Conservation (phyloP, 2,113 vertebrate species). For the Colistium nudipinnis region DNA sequence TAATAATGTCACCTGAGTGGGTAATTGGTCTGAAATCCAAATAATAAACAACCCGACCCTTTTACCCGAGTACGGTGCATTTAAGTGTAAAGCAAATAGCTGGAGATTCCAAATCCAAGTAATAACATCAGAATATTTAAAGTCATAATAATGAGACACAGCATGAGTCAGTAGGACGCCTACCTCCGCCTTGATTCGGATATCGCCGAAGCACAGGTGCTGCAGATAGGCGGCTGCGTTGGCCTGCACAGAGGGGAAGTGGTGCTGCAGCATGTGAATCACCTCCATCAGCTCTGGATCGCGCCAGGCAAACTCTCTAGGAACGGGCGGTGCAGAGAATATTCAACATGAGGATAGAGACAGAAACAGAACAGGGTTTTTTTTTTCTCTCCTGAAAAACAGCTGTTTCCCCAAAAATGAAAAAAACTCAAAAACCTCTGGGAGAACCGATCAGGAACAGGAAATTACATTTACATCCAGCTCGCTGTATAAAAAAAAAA, state of each 20-base stretch:
- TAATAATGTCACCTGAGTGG: background rate
- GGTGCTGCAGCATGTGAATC: slow-evolving; percentile 98
- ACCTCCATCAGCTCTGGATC: slow-evolving; percentile 95
- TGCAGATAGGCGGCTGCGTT: slow-evolving; percentile 97
- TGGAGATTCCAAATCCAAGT: background rate
- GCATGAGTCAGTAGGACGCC: background rate
- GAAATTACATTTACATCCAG: slow-evolving; percentile 46
- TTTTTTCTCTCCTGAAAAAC: no score
- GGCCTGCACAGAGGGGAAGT: slow-evolving; percentile 96
- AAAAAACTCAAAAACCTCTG: slow-evolving; percentile 11
- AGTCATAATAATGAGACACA: background rate
- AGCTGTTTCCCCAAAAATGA: background rate
- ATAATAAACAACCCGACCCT: no score
- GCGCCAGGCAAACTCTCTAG: slow-evolving; percentile 96
- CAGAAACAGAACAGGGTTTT: no score
- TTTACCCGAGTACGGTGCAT: no score
- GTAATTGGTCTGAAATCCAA: no score
- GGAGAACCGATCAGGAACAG: slow-evolving; percentile 23
- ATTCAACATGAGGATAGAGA: slow-evolving; percentile 26
- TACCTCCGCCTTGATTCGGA: slow-evolving; percentile 93
- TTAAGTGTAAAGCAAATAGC: background rate
- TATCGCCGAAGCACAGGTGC: slow-evolving; percentile 96
- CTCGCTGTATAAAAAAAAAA: no score
- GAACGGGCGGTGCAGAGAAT: slow-evolving; percentile 28
- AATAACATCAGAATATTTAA: background rate